Base-by-base conservation (phyloP, 2,113 vertebrate species). In the Pterocles burchelli region DNA sequence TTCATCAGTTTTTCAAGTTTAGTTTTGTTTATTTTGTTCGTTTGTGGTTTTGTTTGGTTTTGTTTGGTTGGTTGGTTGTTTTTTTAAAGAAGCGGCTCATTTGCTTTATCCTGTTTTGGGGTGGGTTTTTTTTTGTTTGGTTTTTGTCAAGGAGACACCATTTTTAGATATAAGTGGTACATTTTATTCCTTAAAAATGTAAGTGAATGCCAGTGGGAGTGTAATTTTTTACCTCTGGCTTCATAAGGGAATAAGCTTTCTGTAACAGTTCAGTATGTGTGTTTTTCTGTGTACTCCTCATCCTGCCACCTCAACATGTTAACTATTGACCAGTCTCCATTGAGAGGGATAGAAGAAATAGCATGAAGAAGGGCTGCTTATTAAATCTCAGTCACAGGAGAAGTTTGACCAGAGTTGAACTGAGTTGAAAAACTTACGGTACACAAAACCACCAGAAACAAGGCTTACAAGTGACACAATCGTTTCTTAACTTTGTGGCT, bases 81-180 rank as follows among this genome's bases (percentile, higher is more conserved):
- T 20, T 49, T 33, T 17, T 4, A 48, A 52, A 41, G 10, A 21
- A 73, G 28, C 2, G 9, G 15, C 15, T 41, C 6, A 58, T 49
- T 72, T 72, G 7, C 2, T 29, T 58, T 62, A 17, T 29, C 33
- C 6, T 51, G 12, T 20, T 43, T 59, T 54, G 9, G 41, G 8
- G 38, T 38, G 38, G 38, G 38, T 38, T 38, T 38, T 38, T 38
- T 38, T 38, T 38, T 8, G 4, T 41, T 41, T 41, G 41, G 3
- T 51, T 25, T 74, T 72, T 55, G 6, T 33, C 65, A 59, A 48
- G 2, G 9, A 45, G 5, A 28, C 2, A 11, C 8, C 0, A 14
- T 62, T 83, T 82, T 66, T 58, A 80, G 21, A 19, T 46, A 38
- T 34, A 71, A 62, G 41, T 49, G 36, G 6, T 25, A 26, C 6